Base-by-base conservation (phyloP, 2,888 invertebrate species). In the Diploptera punctata region DNA sequence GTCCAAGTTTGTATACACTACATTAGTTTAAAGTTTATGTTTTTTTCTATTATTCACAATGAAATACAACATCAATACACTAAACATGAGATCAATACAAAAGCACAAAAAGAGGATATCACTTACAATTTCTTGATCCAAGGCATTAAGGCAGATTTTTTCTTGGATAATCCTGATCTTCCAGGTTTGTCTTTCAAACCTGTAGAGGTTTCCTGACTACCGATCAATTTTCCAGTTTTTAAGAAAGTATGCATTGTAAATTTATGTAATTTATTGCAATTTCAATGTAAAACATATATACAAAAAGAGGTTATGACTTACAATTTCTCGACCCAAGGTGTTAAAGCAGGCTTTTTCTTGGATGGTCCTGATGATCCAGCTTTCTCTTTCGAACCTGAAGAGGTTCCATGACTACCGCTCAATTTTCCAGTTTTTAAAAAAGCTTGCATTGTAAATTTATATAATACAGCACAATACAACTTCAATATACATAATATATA, bases 301-400 rank as follows among this genome's bases (percentile, higher is more conserved):
- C n/a, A n/a, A n/a, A n/a, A n/a, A n/a, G 52, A n/a, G 18, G 10
- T 38, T 16, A 33, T 18, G 24, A 83, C 88, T 84, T 85, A 92
- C 92, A 94, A 94, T 91, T 94, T 94, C 81, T 94, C 94, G 49
- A 94, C 93, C 94, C 94, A 94, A 79, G 93, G 93, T 38, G 90
- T 87, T 19, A 84, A 83, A 72, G 65, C 13, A 18, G 69, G 85
- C 85, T 81, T 86, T 77, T 79, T 82, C 77, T 79, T 79, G 72
- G 75, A 49, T 67, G 82, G 78, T 67, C 79, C 69, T 70, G 80
- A 74, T 13, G 81, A 73, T 62, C 80, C 81, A 26, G 78, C 78
- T 71, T 78, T 79, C 49, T 83, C 84, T 83, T 85, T 67, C 83
- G 47, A 83, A 85, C 19, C 3, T 10, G 44, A 82, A 81, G 62